Percentiles rank a stretch among this genome's conserved stretches.
These are phyloP conservation scores for Denticeps clupeoides DNA, from an alignment of 2,797 vertebrate species.

Conservation along the genomic window DNA sequence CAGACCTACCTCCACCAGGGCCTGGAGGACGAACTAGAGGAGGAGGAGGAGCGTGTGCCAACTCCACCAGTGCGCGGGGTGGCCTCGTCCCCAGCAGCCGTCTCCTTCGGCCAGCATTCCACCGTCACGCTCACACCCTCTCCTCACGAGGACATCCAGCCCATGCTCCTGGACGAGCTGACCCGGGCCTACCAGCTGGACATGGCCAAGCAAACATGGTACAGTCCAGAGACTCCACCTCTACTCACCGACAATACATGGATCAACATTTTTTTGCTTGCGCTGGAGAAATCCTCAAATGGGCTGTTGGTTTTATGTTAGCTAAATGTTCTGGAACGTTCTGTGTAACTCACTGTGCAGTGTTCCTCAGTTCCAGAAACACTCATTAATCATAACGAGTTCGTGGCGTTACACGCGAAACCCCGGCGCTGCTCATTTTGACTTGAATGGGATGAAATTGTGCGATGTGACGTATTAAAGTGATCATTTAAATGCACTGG, in stretches of 20 bases:
- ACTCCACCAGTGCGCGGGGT: constrained; percentile 91
- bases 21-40: constrained; percentile 95
- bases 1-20: constrained; percentile 97
- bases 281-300: too few species aligned
- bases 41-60: constrained; percentile 92
- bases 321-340: not conserved
- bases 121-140: constrained; percentile 95
- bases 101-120: constrained; percentile 95
- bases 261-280: not conserved
- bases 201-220: constrained; percentile 95
- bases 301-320: not conserved
- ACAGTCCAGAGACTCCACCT: too few species aligned
- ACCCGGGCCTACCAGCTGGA: constrained; percentile 94
- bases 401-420: not conserved
- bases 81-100: constrained; percentile 89
- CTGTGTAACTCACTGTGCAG: not conserved
- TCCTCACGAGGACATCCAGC: constrained; percentile 93
- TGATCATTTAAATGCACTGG: not conserved
- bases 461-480: constrained; percentile 1
- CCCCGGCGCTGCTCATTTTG: constrained; percentile 9
- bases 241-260: not conserved
- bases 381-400: constrained; percentile 47
- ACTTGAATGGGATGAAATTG: not conserved
- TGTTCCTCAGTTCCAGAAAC: constrained; percentile 26
- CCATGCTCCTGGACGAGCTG: constrained; percentile 93